These are phyloP conservation scores for Rhynchopsitta pachyrhyncha DNA, from an alignment of 2,113 vertebrate genomes.

Conservation along the genomic window DNA sequence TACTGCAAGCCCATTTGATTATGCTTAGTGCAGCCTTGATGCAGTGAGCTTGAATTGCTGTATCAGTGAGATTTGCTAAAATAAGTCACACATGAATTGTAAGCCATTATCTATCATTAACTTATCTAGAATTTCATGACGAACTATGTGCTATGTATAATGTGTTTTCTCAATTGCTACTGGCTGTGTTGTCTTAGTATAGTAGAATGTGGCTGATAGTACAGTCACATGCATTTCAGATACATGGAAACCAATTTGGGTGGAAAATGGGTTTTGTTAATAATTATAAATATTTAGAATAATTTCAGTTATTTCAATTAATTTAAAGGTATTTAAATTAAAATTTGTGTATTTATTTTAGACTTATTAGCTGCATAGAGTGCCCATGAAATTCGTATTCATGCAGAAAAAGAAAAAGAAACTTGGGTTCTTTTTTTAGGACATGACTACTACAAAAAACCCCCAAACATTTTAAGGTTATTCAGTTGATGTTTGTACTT, in stretches of 20 bases:
- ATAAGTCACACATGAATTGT: constrained; percentile 34
- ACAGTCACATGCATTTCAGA: not conserved
- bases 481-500: not conserved
- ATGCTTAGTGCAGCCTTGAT: not conserved
- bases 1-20: not conserved
- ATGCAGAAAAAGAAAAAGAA: not conserved
- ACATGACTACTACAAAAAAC: not conserved
- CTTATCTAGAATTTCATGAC: constrained; percentile 16
- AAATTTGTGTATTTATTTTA: not conserved
- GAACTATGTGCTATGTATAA: not conserved
- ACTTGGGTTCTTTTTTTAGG: not conserved
- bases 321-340: not conserved
- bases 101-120: constrained; percentile 44
- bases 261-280: not conserved
- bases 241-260: not conserved
- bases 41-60: not conserved
- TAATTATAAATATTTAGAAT: not conserved
- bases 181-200: not conserved
- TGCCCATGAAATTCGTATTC: not conserved
- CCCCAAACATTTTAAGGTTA: not conserved
- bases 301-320: not conserved
- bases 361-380: not conserved
- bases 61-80: constrained; percentile 22
- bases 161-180: constrained; percentile 22
- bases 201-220: not conserved